Conservation (phyloP, 2,113 vertebrate genomes). For the Camarhynchus parvulus region DNA sequence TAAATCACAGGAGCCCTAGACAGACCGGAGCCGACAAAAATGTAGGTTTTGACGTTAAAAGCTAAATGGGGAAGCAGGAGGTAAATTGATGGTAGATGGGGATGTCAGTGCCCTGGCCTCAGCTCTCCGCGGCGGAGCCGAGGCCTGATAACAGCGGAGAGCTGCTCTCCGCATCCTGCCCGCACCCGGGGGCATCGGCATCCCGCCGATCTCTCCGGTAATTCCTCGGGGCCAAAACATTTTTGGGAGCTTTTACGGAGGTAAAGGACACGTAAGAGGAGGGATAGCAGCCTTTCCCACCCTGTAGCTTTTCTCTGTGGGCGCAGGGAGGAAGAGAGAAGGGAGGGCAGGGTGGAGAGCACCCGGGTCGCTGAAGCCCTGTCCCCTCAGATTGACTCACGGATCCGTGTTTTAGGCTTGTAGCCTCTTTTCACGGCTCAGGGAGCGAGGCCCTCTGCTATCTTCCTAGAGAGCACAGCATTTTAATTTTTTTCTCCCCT, state of each 20-base stretch:
- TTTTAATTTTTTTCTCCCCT: neutral
- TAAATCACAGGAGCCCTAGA: conserved; percentile 83
- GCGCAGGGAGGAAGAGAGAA: neutral
- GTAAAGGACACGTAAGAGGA: neutral
- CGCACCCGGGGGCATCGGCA: neutral
- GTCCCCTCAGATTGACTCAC: rapidly evolving
- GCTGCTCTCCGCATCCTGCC: neutral
- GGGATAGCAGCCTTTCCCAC: neutral
- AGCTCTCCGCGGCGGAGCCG: conserved; percentile 32
- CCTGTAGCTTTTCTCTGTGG: neutral
- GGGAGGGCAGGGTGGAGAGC: no score
- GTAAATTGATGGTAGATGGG: conserved; percentile 83
- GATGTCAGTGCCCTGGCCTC: conserved; percentile 78
- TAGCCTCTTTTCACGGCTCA: neutral
- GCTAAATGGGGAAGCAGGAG: conserved; percentile 82
- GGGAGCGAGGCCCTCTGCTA: neutral
- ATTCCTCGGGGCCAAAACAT: neutral
- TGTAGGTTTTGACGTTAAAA: conserved; percentile 88
- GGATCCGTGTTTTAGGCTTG: neutral
- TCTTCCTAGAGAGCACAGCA: neutral
- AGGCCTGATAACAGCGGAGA: conserved; percentile 70
- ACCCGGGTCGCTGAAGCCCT: neutral
- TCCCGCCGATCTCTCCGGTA: neutral
- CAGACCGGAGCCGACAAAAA: conserved; percentile 89
- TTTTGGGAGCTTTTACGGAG: neutral